Base-by-base conservation (phyloP, 53 echinoderm and acorn worm genomes). In the Holothuria scabra region DNA sequence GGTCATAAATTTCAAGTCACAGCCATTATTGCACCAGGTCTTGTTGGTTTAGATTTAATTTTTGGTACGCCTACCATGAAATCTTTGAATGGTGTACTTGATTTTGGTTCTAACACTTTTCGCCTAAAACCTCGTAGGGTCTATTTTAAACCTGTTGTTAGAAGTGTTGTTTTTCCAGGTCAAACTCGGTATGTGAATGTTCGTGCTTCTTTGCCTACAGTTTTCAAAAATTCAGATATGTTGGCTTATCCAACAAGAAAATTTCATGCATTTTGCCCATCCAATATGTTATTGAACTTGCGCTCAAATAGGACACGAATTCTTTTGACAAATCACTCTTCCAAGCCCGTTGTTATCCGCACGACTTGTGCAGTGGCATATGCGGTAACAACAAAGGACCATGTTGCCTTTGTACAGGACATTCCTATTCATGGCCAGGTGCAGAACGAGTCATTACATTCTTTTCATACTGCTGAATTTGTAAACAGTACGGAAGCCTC, bases 51-150 rank as follows among this genome's bases (percentile, higher is more conserved):
- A 25, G 76, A 76, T 44, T 9, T 57, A 29, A 24, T 76, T 19
- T 28, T 76, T 25, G 76, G 56, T 14, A 76, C 56, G 12, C 20
- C 49, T 23, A 76, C 57, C 8, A 31, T 76, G 24, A 76, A 56
- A 28, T 12, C 26, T 14, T 26, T 56, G 8, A 55, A 76, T 30
- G 76, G 76, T 20, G 57, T 56, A 11, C 76, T 76, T 57, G 76
- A 57, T 29, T 76, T 76, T 31, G 24, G 52, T 55, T 31, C 58
- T 24, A 76, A 57, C 12, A 23, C 16, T 4, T 29, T 76, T 57
- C 44, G 46, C n/a, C 19, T 76, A 5, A 76, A 31, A 31, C 3
- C 22, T 28, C 11, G 46, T 5, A 55, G 57, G 16, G 56, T 57
- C 9, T 38, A 44, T 29, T 28, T 57, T 8, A 44, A 28, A 18